Evolutionary conservation across 1,140 invertebrate species (phyloP).

Genomic region (Drosophila mojavensis): DNA sequence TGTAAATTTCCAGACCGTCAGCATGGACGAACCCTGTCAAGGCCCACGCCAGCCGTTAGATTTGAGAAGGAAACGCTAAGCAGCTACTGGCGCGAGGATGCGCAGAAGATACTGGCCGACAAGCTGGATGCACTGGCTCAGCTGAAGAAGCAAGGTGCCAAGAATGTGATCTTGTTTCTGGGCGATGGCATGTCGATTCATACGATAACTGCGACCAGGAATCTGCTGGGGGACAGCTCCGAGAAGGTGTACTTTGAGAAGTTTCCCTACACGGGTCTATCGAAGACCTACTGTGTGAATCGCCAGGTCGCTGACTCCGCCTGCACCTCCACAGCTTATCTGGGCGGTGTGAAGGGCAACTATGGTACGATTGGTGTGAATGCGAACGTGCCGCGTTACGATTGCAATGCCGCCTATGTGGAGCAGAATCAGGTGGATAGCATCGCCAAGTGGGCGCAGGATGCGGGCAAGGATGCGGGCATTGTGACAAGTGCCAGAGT

Average conservation of each 20-base stretch:
- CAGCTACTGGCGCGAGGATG: conserved; percentile 72
- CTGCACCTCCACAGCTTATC: conserved; percentile 91
- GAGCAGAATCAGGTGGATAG: conserved; percentile 85
- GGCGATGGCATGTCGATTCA: conserved; percentile 93
- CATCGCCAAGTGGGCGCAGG: conserved; percentile 88
- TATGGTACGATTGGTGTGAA: conserved; percentile 90
- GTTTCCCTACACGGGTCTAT: conserved; percentile 89
- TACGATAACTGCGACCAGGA: conserved; percentile 89
- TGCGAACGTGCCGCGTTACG: conserved; percentile 85
- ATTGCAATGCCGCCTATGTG: conserved; percentile 83
- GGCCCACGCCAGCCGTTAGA: conserved; percentile 32
- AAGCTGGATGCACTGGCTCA: conserved; percentile 75
- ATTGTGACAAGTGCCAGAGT: conserved; percentile 92
- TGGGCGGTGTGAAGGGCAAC: conserved; percentile 93
- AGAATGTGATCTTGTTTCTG: conserved; percentile 91
- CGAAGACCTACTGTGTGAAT: conserved; percentile 93
- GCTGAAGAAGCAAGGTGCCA: conserved; percentile 84
- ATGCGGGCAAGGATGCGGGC: conserved; percentile 89
- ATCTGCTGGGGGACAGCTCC: conserved; percentile 89
- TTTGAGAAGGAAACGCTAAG: conserved; percentile 57
- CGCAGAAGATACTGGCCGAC: conserved; percentile 59
- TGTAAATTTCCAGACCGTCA: conserved; percentile 53
- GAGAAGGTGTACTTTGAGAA: conserved; percentile 88
- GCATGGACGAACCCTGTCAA: conserved; percentile 32
- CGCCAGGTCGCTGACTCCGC: conserved; percentile 91